phyloP scores from a whole-genome alignment of 1,140 invertebrate species.

The Drosophila miranda region DNA sequence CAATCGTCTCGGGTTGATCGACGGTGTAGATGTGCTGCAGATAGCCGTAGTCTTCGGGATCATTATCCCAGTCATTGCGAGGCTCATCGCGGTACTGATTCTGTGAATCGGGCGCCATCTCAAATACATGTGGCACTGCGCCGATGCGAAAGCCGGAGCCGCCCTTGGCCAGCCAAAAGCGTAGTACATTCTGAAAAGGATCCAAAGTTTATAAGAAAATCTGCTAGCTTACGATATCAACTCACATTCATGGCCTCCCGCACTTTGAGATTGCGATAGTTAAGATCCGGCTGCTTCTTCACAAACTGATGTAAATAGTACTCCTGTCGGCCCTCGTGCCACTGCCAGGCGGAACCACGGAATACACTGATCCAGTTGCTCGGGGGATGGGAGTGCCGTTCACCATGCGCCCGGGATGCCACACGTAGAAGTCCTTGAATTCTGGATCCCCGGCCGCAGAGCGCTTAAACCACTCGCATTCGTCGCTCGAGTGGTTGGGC shows the following conservation, averaged over 20 bases:
- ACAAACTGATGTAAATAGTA: slow-evolving; percentile 90
- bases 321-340: slow-evolving; percentile 86
- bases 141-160: slow-evolving; percentile 90
- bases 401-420: slow-evolving; percentile 84
- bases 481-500: slow-evolving; percentile 91
- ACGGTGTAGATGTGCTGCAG: slow-evolving; percentile 86
- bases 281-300: slow-evolving; percentile 89
- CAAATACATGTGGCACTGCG: slow-evolving; percentile 85
- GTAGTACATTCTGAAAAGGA: slow-evolving; percentile 85
- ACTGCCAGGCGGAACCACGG: slow-evolving; percentile 89
- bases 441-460: slow-evolving; percentile 84
- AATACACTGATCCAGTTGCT: slow-evolving; percentile 88
- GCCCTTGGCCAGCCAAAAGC: slow-evolving; percentile 89
- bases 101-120: slow-evolving; percentile 83
- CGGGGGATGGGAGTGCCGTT: slow-evolving; percentile 83
- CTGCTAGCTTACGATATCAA: background rate
- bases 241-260: slow-evolving; percentile 85
- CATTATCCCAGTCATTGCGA: slow-evolving; percentile 68
- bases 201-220: background rate
- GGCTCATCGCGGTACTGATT: slow-evolving; percentile 85
- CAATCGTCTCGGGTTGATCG: slow-evolving; percentile 84
- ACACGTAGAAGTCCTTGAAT: slow-evolving; percentile 88
- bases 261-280: slow-evolving; percentile 86
- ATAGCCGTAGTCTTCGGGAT: slow-evolving; percentile 84
- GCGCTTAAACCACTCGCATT: slow-evolving; percentile 88